phyloP scores from a whole-genome alignment of 2,797 vertebrate species.

The Gorsachius magnificus region DNA sequence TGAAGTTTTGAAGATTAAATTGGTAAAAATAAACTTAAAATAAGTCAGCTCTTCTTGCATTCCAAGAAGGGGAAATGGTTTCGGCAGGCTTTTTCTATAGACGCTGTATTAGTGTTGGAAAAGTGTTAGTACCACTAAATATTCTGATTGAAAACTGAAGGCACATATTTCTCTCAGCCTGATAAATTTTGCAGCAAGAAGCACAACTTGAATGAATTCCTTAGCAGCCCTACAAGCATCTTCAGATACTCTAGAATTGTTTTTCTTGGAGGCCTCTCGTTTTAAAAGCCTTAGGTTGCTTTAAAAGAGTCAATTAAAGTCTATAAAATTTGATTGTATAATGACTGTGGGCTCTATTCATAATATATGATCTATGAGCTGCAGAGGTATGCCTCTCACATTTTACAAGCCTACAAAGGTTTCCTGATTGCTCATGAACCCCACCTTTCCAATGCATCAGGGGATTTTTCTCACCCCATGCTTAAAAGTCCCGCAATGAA shows the following conservation, averaged over 20 bases:
- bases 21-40: conserved; percentile 68
- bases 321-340: conserved; percentile 65
- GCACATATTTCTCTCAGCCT: conserved; percentile 8
- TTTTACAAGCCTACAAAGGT: neutral
- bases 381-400: neutral
- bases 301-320: conserved; percentile 54
- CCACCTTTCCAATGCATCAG: neutral
- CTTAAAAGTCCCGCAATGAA: neutral
- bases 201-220: conserved; percentile 47
- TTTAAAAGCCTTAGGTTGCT: conserved; percentile 59
- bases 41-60: conserved; percentile 14
- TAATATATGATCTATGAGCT: neutral
- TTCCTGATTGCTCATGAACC: neutral
- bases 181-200: conserved; percentile 42
- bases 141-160: conserved; percentile 52
- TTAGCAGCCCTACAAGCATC: conserved; percentile 43
- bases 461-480: neutral
- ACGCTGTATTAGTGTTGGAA: conserved; percentile 52
- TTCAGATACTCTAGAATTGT: conserved; percentile 51
- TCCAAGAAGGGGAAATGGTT: conserved; percentile 56
- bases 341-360: conserved; percentile 55
- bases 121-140: conserved; percentile 51
- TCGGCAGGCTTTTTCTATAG: conserved; percentile 10
- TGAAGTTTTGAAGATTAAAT: conserved; percentile 75
- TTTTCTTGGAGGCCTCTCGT: conserved; percentile 71